Evolutionary conservation across 2,797 vertebrate species (phyloP).

Genomic region (Telmatherina bonti): DNA sequence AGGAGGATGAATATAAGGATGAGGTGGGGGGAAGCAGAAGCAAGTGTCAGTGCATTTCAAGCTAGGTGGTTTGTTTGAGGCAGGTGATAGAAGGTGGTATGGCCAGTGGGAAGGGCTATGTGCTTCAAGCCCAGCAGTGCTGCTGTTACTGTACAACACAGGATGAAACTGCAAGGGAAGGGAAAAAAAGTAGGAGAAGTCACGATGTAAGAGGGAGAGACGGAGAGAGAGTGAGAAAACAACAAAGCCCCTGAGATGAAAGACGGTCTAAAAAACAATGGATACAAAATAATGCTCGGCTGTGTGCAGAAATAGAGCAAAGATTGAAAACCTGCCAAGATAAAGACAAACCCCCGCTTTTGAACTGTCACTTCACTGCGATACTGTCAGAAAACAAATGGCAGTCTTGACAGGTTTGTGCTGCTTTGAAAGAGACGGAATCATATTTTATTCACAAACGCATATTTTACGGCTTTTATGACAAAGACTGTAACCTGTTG

Average conservation of each 20-base stretch:
- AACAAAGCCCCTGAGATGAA: conserved; percentile 81
- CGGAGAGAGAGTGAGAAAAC: conserved; percentile 65
- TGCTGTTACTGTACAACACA: conserved; percentile 60
- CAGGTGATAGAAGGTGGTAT: conserved; percentile 42
- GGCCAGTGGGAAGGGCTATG: conserved; percentile 40
- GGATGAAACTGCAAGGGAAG: conserved; percentile 49
- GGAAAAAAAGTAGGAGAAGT: conserved; percentile 36
- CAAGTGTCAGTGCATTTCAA: conserved; percentile 20
- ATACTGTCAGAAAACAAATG: conserved; percentile 80
- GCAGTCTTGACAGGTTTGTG: conserved; percentile 77
- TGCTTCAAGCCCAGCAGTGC: conserved; percentile 22
- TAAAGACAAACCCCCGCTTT: conserved; percentile 79
- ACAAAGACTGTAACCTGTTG: conserved; percentile 79
- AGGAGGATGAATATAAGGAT: conserved; percentile 12
- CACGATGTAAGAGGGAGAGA: conserved; percentile 58
- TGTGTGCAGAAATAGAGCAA: conserved; percentile 81
- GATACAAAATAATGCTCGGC: conserved; percentile 74
- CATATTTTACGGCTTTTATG: conserved; percentile 77
- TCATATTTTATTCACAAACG: conserved; percentile 81
- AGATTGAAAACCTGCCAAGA: conserved; percentile 84
- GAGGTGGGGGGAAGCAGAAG: conserved; percentile 29
- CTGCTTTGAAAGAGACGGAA: conserved; percentile 73
- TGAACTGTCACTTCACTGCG: conserved; percentile 77
- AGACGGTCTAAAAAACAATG: conserved; percentile 79
- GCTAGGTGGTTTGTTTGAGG: conserved; percentile 25